Evolutionary conservation across 23 tunicate species (phyloP), one percentile per base, ranked within the genome.

Genomic region (Trididemnum clinides): DNA sequence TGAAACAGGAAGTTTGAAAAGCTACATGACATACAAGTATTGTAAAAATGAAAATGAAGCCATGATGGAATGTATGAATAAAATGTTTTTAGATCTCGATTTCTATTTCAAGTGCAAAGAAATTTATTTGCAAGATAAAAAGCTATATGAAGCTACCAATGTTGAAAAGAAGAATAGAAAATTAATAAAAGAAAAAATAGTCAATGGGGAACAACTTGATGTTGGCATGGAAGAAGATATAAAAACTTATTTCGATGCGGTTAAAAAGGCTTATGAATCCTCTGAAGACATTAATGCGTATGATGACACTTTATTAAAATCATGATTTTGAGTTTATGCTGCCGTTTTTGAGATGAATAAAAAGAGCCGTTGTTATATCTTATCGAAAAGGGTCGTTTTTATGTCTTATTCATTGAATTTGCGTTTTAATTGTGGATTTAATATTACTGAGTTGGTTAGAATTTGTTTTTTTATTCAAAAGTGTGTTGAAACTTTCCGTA

Each of bases 31-130:
- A 37, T 82, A 85, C 34, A 74, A 30, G 22, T 23, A 63, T 0
- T 94, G 98, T 82, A 85, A 85, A 28, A 57, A 28, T 30, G 90
- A 94, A 66, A 81, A 57, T 63, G 78, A 64, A 23, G 84, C 27
- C 0, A 88, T 85, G 87, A 51, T 94, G 88, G 82, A 94, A 57
- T 94, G 98, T 78, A 89, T 94, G 98, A 85, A 94, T 51, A 30
- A 64, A 35, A 85, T 74, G 72, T 94, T 85, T 57, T 71, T 34
- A 22, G 84, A 83, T 54, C 50, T n/a, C 30, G 85, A 92, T 18
- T 92, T 69, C 69, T 92, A 92, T 69, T 34, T 64, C 0, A 62
- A 87, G 36, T 88, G 85, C 34, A 92, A 92, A 70, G 70, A 54
- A 50, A 49, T 82, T 27, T 92, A 87, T 82, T 39, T 92, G 1